phyloP scores from a whole-genome alignment of 2,888 invertebrate species.

The Watsonalla binaria region DNA sequence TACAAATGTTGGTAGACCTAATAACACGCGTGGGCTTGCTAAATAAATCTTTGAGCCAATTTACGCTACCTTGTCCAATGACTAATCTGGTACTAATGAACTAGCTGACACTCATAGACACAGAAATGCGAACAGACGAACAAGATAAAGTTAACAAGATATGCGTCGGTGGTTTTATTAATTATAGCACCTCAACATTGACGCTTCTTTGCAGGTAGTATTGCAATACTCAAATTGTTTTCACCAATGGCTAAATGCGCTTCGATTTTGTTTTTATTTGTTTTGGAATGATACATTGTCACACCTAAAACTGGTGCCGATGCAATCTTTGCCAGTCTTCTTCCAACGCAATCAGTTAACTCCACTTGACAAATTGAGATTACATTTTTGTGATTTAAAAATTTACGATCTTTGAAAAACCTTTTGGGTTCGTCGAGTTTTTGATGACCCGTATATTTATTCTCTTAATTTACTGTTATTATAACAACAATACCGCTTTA shows the following conservation, averaged over 20 bases:
- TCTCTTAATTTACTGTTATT: too few relatives aligned
- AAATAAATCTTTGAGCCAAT: constrained; percentile 56
- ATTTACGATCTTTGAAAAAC: too few relatives aligned
- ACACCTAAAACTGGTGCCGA: too few relatives aligned
- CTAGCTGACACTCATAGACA: constrained; percentile 53
- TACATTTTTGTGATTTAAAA: too few relatives aligned
- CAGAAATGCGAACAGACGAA: constrained; percentile 11
- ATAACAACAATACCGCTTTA: too few relatives aligned
- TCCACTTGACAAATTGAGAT: background rate
- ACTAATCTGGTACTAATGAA: constrained; percentile 68
- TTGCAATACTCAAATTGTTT: too few relatives aligned
- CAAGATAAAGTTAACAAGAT: background rate
- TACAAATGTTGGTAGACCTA: background rate
- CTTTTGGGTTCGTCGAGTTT: too few relatives aligned
- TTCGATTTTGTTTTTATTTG: too few relatives aligned
- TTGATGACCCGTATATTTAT: too few relatives aligned
- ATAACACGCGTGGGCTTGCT: constrained; percentile 47
- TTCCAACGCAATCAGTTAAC: constrained; percentile 6
- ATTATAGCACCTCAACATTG: background rate
- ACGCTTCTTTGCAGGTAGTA: too few relatives aligned
- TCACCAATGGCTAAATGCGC: too few relatives aligned
- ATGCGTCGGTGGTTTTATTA: background rate
- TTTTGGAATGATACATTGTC: too few relatives aligned
- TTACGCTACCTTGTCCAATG: constrained; percentile 48
- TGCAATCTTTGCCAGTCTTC: constrained; percentile 1